Evolutionary conservation across 1,140 invertebrate genomes (phyloP), one percentile per base, ranked within the genome.

Genomic region (Achatina immaculata): DNA sequence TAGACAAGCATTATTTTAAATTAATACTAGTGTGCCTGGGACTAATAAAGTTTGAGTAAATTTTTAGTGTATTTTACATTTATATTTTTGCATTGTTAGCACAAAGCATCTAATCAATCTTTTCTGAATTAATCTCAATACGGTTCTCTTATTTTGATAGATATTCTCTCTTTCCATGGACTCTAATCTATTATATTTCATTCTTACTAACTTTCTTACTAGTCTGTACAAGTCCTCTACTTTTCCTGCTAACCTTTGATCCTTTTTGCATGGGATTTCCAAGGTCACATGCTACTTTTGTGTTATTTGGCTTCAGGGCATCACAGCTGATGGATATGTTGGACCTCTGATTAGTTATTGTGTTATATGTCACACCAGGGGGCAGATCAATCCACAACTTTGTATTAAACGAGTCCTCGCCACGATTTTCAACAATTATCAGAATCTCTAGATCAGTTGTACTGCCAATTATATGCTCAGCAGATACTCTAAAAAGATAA

Each of bases 371-470:
- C 28, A 98, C 93, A 43, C 96, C 96, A 1, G 92, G 88, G 0
- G 97, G 96, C 66, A 97, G 92, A 2, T 92, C 91, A 81, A 98
- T 92, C 86, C 94, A 95, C 87, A 96, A 95, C n/a, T 94, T 94
- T 0, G 96, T 93, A 89, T 98, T 96, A 88, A 96, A 98, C 0
- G 96, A 95, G 89, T 98, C 96, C 90, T 98, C 96, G 21, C 94
- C 95, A 14, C 92, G 90, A 88, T 98, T 98, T 69, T 94, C 92
- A 0, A 98, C 94, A 0, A 93, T 91, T 0, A 98, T 94, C 58
- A 96, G 94, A 9, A 98, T 92, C 81, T 95, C 93, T 1, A 98
- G 87, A 48, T 94, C 93, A 62, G 96, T 94, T 0, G 93, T 94
- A 0, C 95, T 96, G 6, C 96, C 96, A 38, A 97, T 92, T 0